Percentiles rank a stretch among this genome's conserved stretches.
Evolutionary conservation across 2,797 vertebrate genomes (phyloP).

Genomic region (Tragelaphus eurycerus): DNA sequence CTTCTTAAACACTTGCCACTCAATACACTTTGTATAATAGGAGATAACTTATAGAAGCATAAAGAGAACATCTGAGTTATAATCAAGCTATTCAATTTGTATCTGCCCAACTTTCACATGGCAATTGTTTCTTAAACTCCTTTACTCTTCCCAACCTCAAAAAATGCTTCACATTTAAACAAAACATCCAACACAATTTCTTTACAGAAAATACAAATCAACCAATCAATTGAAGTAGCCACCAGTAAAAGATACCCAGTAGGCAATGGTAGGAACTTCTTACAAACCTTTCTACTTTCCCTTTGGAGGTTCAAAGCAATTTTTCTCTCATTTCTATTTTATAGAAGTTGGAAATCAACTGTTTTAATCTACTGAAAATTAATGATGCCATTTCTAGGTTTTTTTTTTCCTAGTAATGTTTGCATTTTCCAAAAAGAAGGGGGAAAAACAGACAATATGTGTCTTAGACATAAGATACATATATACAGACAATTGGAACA

Average conservation of each 20-base stretch:
- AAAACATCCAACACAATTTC: not conserved
- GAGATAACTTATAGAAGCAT: not conserved
- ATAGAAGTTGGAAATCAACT: not conserved
- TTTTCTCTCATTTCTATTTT: not conserved
- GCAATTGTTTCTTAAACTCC: not conserved
- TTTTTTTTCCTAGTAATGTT: not conserved
- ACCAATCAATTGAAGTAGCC: not conserved
- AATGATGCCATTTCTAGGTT: not conserved
- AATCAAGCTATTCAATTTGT: not conserved
- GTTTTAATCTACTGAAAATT: not conserved
- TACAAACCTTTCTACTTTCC: not conserved
- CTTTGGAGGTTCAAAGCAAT: not conserved
- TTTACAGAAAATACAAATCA: not conserved
- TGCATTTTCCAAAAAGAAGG: not conserved
- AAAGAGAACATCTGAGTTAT: not conserved
- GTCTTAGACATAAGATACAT: not conserved
- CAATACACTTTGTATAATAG: not conserved
- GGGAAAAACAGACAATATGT: not conserved
- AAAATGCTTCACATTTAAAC: not conserved
- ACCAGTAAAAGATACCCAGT: not conserved
- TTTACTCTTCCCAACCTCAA: not conserved
- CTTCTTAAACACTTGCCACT: not conserved
- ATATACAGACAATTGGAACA: not conserved
- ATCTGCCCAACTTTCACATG: not conserved
- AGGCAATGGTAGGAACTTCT: not conserved